Conservation (phyloP, 64 coral and sea anemone species). For the Hydrozoanthus tunicans region DNA sequence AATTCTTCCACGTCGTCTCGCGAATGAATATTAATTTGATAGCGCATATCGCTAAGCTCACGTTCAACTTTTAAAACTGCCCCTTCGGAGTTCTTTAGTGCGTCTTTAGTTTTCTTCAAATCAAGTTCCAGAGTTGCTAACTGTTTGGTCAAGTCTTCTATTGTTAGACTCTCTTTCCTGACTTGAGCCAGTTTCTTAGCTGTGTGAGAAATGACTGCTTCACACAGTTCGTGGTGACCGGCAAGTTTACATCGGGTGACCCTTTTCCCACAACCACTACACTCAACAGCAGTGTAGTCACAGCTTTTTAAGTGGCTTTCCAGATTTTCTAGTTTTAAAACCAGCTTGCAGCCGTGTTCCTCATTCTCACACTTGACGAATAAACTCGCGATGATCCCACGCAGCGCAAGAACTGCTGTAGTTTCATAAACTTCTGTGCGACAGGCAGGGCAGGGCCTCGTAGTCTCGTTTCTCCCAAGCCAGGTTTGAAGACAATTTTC, state of each 20-base stretch:
- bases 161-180: slow-evolving; percentile 41
- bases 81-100: slow-evolving; percentile 77
- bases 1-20: slow-evolving; percentile 47
- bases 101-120: slow-evolving; percentile 85
- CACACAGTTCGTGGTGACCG: slow-evolving; percentile 73
- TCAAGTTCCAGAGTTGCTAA: slow-evolving; percentile 88
- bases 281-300: slow-evolving; percentile 74
- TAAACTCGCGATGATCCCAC: slow-evolving; percentile 52
- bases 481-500: slow-evolving; percentile 72
- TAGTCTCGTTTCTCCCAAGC: slow-evolving; percentile 23
- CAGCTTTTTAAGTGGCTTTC: slow-evolving; percentile 69
- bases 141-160: slow-evolving; percentile 77
- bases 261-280: slow-evolving; percentile 74
- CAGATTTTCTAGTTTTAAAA: slow-evolving; percentile 85
- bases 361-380: slow-evolving; percentile 58
- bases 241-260: slow-evolving; percentile 67
- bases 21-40: slow-evolving; percentile 62
- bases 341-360: slow-evolving; percentile 64
- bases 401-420: slow-evolving; percentile 55
- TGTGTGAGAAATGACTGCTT: slow-evolving; percentile 65
- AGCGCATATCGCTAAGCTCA: slow-evolving; percentile 74
- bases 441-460: slow-evolving; percentile 44
- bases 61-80: slow-evolving; percentile 80
- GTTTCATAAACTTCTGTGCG: slow-evolving; percentile 55
- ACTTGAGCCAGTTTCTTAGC: slow-evolving; percentile 62